Base-by-base conservation (phyloP, 2,888 invertebrate species). In the Cephus rjabovi region DNA sequence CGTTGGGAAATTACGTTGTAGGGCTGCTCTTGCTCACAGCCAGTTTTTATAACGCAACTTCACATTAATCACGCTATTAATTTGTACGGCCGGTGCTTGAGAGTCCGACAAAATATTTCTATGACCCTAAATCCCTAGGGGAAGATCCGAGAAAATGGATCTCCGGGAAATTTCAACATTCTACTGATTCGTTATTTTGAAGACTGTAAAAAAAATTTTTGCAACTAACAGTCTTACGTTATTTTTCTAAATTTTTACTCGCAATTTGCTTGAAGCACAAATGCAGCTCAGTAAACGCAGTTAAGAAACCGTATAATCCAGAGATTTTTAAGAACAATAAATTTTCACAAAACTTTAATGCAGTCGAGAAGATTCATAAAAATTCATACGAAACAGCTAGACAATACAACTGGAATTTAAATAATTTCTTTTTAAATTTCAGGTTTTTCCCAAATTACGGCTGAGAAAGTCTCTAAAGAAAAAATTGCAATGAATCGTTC, bases 61-160 rank as follows among this genome's bases (percentile, higher is more conserved):
- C 56, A 9, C 83, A 83, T 84, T 86, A 84, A 78, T 81, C 82
- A 84, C 81, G 79, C 80, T 85, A 83, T 82, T 85, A 85, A 86
- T 86, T 85, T 81, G 77, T 80, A 75, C 78, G 69, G 75, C 75
- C 69, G 34, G 12, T 23, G 56, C 56, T 56, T 23, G 9, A 23
- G 56, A 56, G 23, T 56, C 23, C 23, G 23, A 23, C 56, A 9
- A 56, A 56, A 56, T 56, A 56, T 56, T 15, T 23, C 23, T 56
- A 56, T 23, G 23, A 2, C 2, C 2, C 23, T 12, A 56, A 56
- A 56, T 56, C 56, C 9, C 23, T 56, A 23, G 23, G 23, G 23
- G 9, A 56, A 9, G 23, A 56, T 56, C 6, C 6, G 23, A 56
- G 56, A 23, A 23, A 56, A 23, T 6, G 23, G 56, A 56, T 23